A percentile compares a stretch with the other conserved stretches of the same genome.
These are phyloP conservation scores for Reticulitermes lucifugus DNA, from an alignment of 2,888 invertebrate species.

Conservation along the genomic window DNA sequence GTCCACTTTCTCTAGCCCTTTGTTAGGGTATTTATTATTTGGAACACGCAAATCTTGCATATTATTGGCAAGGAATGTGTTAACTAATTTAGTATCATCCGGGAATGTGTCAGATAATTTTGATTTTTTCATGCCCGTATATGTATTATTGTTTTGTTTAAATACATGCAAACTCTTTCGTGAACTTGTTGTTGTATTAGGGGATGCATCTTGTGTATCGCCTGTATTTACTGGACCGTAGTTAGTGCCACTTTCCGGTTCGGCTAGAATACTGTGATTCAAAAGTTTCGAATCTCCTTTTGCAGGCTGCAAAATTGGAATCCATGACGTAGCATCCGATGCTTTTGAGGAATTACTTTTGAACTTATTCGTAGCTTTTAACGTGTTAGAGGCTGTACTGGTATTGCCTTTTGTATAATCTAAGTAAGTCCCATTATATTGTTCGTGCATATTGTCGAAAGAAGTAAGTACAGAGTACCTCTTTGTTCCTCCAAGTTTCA, in stretches of 20 bases:
- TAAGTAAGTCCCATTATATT: not conserved
- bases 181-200: not conserved
- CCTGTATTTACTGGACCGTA: not conserved
- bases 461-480: not conserved
- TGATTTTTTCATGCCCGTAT: not conserved
- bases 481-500: not conserved
- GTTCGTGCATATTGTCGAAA: not conserved
- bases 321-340: not conserved
- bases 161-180: not conserved
- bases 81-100: slow-evolving; percentile 15
- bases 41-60: slow-evolving; percentile 38
- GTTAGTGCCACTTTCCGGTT: not conserved
- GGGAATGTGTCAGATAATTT: slow-evolving; percentile 53
- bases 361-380: not conserved
- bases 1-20: not conserved
- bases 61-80: slow-evolving; percentile 39
- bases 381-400: not conserved
- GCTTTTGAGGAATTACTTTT: not conserved
- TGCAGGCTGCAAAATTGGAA: slow-evolving; percentile 18
- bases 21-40: slow-evolving; percentile 17
- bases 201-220: not conserved
- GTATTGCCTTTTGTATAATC: not conserved
- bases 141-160: not conserved
- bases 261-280: not conserved
- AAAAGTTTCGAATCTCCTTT: slow-evolving; percentile 1